Base-by-base conservation (phyloP, 2,113 vertebrate genomes). In the Rhynchopsitta pachyrhyncha region DNA sequence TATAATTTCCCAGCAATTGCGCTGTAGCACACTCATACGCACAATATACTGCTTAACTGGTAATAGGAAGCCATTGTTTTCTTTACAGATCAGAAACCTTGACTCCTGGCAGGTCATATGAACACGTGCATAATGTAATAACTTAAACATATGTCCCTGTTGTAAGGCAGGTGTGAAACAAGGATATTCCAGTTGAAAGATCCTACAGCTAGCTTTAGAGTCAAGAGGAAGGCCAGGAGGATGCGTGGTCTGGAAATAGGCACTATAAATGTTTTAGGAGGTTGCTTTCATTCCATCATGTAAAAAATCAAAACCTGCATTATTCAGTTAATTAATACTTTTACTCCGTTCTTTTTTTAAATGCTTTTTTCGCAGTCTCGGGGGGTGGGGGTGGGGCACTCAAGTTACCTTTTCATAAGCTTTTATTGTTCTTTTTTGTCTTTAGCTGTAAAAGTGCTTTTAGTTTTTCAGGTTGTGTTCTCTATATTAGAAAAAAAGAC, bases 61-160 rank as follows among this genome's bases (percentile, higher is more conserved):
- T 93, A 76, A 82, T 86, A 85, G 82, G 88, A 94, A 90, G 53
- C 75, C 76, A 27, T 94, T 90, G 78, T 92, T 96, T 96, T 95
- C 87, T 67, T 94, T 88, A 42, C 42, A 77, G 82, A 80, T 92
- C 92, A 76, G 90, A 92, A 95, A 71, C 62, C 53, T 93, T 80
- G 77, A 68, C 73, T 96, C 67, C 73, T 94, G 86, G 64, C 49
- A 31, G 80, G 64, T 90, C 83, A 18, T 52, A 18, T 12, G 82
- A 86, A 79, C 88, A 80, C 1, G 7, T 93, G 87, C 31, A 10
- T 66, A 49, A 27, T 90, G 31, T 88, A 96, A 88, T 91, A 94
- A 81, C 74, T 92, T 93, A 44, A 94, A 82, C 75, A 52, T 31
- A 35, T 92, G 64, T 69, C 22, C 33, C 49, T 73, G 50, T 25